These are phyloP conservation scores for Ispidina picta DNA, from an alignment of 2,797 vertebrate species.

Conservation along the genomic window DNA sequence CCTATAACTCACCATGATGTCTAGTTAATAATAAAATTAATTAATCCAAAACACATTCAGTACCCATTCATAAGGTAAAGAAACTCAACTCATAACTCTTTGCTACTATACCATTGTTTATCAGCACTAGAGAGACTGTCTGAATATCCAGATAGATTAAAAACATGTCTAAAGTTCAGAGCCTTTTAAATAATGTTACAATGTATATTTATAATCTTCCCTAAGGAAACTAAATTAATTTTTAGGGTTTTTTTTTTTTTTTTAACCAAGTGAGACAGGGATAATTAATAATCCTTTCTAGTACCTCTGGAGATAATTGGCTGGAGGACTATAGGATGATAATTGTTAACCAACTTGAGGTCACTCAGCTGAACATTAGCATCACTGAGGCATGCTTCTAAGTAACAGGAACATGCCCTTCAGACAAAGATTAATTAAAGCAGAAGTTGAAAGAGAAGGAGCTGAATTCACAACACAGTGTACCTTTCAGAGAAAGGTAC, in stretches of 20 bases:
- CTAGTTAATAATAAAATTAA: not conserved
- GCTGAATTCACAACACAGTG: conserved; percentile 45
- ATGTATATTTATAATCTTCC: conserved; percentile 44
- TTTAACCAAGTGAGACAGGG: not conserved
- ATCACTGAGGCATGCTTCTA: conserved; percentile 58
- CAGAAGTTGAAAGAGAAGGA: conserved; percentile 62
- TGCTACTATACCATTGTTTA: not conserved
- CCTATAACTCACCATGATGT: not conserved
- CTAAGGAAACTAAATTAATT: conserved; percentile 69
- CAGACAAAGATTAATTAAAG: conserved; percentile 72
- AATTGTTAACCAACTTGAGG: conserved; percentile 68
- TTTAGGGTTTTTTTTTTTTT: conserved; percentile 28
- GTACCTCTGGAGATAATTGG: conserved; percentile 64
- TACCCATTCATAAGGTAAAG: not conserved
- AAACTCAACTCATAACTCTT: not conserved
- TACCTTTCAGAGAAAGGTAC: not conserved
- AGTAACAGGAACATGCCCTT: conserved; percentile 60
- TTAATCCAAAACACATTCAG: not conserved
- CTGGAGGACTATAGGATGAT: conserved; percentile 49
- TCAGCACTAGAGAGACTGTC: not conserved
- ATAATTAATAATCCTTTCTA: conserved; percentile 63
- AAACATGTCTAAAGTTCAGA: conserved; percentile 1
- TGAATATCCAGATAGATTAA: conserved; percentile 27
- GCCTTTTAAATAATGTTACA: conserved; percentile 24
- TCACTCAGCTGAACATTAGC: conserved; percentile 53